Conservation (phyloP, 2,113 vertebrate genomes). For the Aldabrachelys gigantea region DNA sequence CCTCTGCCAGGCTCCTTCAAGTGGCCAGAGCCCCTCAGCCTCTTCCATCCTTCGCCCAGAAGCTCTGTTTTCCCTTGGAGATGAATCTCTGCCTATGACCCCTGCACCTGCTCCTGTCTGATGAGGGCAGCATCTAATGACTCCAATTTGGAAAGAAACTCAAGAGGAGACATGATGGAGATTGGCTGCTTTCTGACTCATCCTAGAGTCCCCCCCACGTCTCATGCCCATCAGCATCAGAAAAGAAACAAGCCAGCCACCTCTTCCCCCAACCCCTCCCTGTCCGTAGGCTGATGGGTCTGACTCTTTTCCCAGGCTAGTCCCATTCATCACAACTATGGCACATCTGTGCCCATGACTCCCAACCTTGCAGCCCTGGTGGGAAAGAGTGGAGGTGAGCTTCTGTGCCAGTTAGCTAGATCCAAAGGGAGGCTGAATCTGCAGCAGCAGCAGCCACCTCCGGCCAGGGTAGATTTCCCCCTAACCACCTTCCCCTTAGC, state of each 20-base stretch:
- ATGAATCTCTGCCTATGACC: neutral
- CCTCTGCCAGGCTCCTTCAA: neutral
- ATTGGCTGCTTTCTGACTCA: rapidly evolving
- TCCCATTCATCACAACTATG: neutral
- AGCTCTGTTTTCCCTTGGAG: neutral
- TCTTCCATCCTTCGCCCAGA: neutral
- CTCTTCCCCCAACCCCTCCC: no score
- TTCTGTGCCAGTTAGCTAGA: neutral
- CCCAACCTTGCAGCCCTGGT: rapidly evolving
- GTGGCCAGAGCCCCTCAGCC: neutral
- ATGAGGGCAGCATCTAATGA: neutral
- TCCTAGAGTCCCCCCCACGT: no score
- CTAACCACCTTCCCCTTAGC: neutral
- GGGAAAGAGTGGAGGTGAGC: neutral
- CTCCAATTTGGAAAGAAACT: neutral
- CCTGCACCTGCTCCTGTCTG: neutral
- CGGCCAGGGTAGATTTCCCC: neutral
- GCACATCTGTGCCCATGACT: neutral
- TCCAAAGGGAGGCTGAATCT: neutral
- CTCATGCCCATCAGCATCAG: neutral
- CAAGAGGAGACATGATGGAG: neutral
- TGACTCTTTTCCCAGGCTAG: neutral
- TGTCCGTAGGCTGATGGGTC: neutral
- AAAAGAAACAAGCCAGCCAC: neutral
- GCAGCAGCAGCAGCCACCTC: neutral